Base-by-base conservation (phyloP, 2,888 invertebrate genomes). In the Drosophila phalerata region DNA sequence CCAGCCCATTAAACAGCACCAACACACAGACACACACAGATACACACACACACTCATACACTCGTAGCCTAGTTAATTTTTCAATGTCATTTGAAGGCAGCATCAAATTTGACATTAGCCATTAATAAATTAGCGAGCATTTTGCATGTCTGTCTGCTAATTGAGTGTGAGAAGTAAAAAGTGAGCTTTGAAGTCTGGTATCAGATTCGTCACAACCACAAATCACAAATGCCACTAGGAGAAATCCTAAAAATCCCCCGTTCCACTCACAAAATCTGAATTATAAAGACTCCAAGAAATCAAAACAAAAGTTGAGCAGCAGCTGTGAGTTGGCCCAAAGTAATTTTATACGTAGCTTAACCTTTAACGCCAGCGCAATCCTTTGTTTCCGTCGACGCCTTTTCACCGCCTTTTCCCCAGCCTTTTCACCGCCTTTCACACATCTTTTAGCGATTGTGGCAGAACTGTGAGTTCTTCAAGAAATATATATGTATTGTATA, bases 371-470 rank as follows among this genome's bases (percentile, higher is more conserved):
- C 76, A 71, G 58, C 66, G 66, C 74, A 81, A 77, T 69, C 83
- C 78, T 82, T 85, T 68, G 78, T 82, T 80, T 81, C 78, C 85
- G 48, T 45, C 69, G 61, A 58, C 66, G 69, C 45, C 78, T 75
- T 78, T 79, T 79, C 78, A 58, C 77, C 75, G 76, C 80, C 80
- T 82, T 87, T 87, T n/a, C n/a, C n/a, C n/a, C n/a, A n/a, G 69
- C 45, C 78, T 75, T 78, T 79, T 79, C 78, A 58, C 77, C 75
- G 76, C 80, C 80, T 82, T 87, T 87, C 87, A 87, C 84, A 84
- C 87, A 87, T 85, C 87, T 69, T 78, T 87, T 76, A 73, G 81
- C 80, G 76, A 75, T 52, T 75, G 79, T 62, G 58, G 65, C 25
- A 42, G 62, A 64, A 70, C 48, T 72, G n/a, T 15, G 52, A 45